Evolutionary conservation across 92 coral and sea anemone species (phyloP), one percentile per base, ranked within the genome.

Genomic region (Palythoa caribaeorum): DNA sequence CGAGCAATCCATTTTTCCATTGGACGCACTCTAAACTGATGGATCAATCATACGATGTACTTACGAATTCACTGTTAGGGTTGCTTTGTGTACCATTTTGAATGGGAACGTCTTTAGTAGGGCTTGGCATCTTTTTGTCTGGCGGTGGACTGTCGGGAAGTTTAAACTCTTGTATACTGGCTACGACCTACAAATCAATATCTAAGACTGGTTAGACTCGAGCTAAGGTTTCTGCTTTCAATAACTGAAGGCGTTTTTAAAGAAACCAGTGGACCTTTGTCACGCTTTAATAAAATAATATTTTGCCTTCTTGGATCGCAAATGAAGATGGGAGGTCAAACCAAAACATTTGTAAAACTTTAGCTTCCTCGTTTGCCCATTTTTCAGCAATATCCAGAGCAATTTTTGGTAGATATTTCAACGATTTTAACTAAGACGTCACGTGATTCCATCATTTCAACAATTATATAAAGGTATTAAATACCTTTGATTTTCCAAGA

Each of bases 401-500:
- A 28, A 28, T 28, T 0, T 28, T 28, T 28, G 28, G 28, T 28
- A 28, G 28, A 28, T 28, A 28, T 28, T 28, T 28, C 28, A 28
- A 28, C 28, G 28, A 28, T 28, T 28, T 28, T 28, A 28, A 28
- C 28, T 28, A 28, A 28, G 28, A 28, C 28, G 28, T 28, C 28
- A 28, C 28, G 28, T 28, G 28, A 28, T 28, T 28, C 28, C 28
- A 28, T 28, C 28, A 28, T 28, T 28, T 28, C 28, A 28, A 28
- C 0, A 28, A 28, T 28, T 28, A 28, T 28, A 28, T 28, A 28
- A 28, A 28, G 28, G 28, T 28, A 28, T 28, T 28, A 28, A 28
- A 28, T 68, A 68, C 72, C 93, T 95, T 86, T 28, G 99, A 92
- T 78, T 97, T 87, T 69, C 99, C 99, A 71, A 97, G 92, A 73